Evolutionary conservation across 2,113 vertebrate genomes (phyloP), one percentile per base, ranked within the genome.

Genomic region (Acanthochromis polyacanthus): DNA sequence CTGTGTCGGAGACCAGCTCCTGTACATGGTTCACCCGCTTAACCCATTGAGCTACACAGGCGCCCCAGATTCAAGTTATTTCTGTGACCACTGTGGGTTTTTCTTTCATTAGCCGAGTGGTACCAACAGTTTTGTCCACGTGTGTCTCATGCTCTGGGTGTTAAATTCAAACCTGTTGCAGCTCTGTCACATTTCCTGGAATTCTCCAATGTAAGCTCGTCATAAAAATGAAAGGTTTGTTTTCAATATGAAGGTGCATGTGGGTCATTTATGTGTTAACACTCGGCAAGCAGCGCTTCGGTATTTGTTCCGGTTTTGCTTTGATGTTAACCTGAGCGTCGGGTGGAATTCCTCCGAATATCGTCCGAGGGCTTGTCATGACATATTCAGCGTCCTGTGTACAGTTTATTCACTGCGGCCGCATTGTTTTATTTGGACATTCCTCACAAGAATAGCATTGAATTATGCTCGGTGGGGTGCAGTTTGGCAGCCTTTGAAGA

Each of bases 381-480:
- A 87, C 88, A 78, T 62, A 88, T 89, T 73, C 83, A 19, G 72
- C 48, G 75, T 90, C 88, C 89, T 87, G 91, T 85, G 84, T 88
- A 78, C 75, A 45, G 82, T 89, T 91, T 85, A 88, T 86, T 90
- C 85, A 30, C 79, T 65, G 82, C 76, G 36, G 88, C 85, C 19
- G 74, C 87, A 77, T 89, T 93, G 92, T 93, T 93, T 90, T 85
- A 90, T 89, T 90, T 93, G 90, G 90, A 92, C 91, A 91, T 92
- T 93, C 92, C 91, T 92, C 81, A 85, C 78, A 89, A 85, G 89
- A 92, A 89, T 79, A 87, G 87, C 86, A 82, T 89, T 91, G 89
- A 92, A 86, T 87, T 84, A 50, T 71, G 56, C 89, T 81, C 88
- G 19, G 86, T 16, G 69, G 90, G 90, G 87, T 74, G 83, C 84